Evolutionary conservation across 2,888 invertebrate genomes (phyloP), one percentile per base, ranked within the genome.

Genomic region (Zaprionus obscuricornis): DNA sequence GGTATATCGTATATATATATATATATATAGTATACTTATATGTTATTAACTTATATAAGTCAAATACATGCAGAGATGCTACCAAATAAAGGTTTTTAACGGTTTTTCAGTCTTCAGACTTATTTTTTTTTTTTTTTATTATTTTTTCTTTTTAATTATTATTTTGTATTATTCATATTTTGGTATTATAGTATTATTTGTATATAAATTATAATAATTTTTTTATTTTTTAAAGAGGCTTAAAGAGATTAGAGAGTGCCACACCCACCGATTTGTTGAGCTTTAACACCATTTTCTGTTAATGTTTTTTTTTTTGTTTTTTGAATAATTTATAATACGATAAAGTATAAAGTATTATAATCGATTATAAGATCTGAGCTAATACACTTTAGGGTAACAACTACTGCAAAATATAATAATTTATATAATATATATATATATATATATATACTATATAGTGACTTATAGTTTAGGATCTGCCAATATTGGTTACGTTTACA

Each of bases 71-170:
- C 20, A 39, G 22, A 33, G 64, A 43, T 55, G 47, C 55, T 34
- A 60, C 17, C 66, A 62, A n/a, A n/a, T n/a, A n/a, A n/a, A 70
- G 45, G 13, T 66, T 50, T 36, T 26, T 22, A 50, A 43, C n/a
- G n/a, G n/a, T n/a, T 37, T 55, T 54, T 71, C 69, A 69, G 70
- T 66, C 69, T 66, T 70, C 36, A 60, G 68, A 66, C 70, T 66
- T 70, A 46, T 62, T 42, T 5, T 60, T 43, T 46, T 26, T 20
- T 36, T 49, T 16, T 42, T 20, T 36, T 49, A 11, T 42, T 4
- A 22, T 24, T 54, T 5, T 29, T 8, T 36, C 8, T 36, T 16
- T 43, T 26, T 20, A 20, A 29, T 2, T 22, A 40, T 24, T 24
- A 16, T 18, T 42, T 5, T n/a, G 5, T 10, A n/a, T 18, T n/a